Evolutionary conservation across 2,113 vertebrate genomes (phyloP).

Genomic region (Trematocara macrostoma): DNA sequence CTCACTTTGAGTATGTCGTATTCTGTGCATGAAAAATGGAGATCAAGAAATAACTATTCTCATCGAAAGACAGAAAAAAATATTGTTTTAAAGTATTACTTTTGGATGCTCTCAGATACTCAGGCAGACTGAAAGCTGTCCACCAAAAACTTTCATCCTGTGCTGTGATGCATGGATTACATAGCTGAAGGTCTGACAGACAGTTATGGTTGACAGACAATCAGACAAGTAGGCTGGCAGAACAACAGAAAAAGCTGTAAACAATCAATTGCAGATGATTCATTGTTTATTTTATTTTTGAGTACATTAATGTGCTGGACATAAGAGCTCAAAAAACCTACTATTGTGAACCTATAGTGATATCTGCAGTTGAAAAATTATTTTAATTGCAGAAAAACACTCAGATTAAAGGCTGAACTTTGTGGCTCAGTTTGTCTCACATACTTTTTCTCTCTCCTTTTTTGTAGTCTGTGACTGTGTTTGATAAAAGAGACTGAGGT

Average conservation of each 20-base stretch:
- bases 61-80: not conserved
- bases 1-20: not conserved
- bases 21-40: not conserved
- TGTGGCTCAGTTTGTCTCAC: not conserved
- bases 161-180: not conserved
- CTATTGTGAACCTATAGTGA: not conserved
- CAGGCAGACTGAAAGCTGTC: not conserved
- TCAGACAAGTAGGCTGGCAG: not conserved
- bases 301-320: not conserved
- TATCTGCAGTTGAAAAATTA: not conserved
- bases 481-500: not conserved
- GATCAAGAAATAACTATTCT: fast-evolving
- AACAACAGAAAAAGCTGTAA: not conserved
- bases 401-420: not conserved
- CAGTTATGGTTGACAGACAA: fast-evolving
- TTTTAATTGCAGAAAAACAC: not conserved
- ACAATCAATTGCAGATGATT: not conserved
- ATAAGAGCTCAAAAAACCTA: not conserved
- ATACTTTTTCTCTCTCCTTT: fast-evolving
- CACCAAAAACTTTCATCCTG: fast-evolving
- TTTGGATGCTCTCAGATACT: not conserved
- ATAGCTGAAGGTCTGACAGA: not conserved
- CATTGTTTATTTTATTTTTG: not conserved
- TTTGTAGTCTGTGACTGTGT: not conserved
- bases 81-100: not conserved